phyloP scores from a whole-genome alignment of 2,797 vertebrate species.

The Eremophila alpestris region DNA sequence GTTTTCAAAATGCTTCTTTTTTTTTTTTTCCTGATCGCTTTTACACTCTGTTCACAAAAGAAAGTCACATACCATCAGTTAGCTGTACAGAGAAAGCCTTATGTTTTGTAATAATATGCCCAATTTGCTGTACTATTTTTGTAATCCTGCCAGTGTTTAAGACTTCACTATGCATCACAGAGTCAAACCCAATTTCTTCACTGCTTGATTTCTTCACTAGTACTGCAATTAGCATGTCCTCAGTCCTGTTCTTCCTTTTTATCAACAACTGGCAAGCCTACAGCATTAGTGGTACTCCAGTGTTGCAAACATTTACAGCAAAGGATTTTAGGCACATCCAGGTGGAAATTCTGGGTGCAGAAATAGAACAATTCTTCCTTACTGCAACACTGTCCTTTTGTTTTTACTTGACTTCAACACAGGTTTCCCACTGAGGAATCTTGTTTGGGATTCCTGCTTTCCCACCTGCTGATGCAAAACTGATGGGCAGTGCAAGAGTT shows the following conservation, averaged over 20 bases:
- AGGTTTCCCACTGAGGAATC: neutral
- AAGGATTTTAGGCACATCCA: neutral
- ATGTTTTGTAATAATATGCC: conserved; percentile 30
- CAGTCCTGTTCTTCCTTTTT: neutral
- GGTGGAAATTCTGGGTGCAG: neutral
- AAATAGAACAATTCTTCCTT: neutral
- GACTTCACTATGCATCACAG: neutral
- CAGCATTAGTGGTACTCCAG: neutral
- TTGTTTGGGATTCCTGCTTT: neutral
- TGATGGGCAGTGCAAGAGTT: neutral
- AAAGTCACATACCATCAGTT: conserved; percentile 12
- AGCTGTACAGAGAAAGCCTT: conserved; percentile 3
- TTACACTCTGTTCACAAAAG: conserved; percentile 18
- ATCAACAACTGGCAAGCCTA: neutral
- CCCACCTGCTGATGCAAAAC: neutral
- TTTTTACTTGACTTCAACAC: neutral
- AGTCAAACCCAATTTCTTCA: conserved; percentile 10
- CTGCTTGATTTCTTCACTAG: neutral
- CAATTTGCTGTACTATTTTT: conserved; percentile 45
- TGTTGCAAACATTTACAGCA: neutral
- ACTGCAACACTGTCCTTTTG: neutral
- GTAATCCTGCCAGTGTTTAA: neutral
- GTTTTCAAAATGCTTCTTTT: neutral
- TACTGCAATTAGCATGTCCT: neutral
- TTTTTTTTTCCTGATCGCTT: conserved; percentile 1